Conservation (phyloP, 2,113 vertebrate species). For the Pollachius pollachius region DNA sequence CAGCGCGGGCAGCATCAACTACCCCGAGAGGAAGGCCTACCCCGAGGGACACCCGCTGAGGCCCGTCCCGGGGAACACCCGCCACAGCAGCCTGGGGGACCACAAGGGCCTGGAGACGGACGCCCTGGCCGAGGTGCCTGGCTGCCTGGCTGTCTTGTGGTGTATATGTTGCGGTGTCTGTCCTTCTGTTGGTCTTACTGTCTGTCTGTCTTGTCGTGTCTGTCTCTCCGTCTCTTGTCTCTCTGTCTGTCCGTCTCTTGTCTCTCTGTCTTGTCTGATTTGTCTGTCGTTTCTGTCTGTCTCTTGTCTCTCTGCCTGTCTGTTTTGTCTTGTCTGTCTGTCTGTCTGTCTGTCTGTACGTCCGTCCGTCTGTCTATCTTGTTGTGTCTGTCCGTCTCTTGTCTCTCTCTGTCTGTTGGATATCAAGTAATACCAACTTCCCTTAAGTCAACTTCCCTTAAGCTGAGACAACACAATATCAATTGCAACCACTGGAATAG, state of each 20-base stretch:
- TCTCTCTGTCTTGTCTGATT: neutral
- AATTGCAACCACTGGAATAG: no score
- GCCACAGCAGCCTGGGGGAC: conserved; percentile 97
- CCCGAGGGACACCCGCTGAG: conserved; percentile 86
- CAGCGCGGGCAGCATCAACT: conserved; percentile 94
- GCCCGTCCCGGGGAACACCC: conserved; percentile 83
- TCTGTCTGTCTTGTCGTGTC: no score
- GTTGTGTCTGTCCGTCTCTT: neutral
- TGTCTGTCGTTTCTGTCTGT: neutral
- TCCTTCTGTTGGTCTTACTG: no score
- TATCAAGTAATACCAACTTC: no score
- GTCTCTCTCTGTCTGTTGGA: neutral
- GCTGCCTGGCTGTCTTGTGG: neutral
- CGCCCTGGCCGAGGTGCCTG: conserved; percentile 87
- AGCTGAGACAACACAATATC: no score
- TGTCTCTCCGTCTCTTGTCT: no score
- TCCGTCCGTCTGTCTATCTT: neutral
- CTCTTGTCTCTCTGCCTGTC: neutral
- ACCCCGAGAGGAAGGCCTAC: conserved; percentile 87
- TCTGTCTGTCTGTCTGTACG: neutral
- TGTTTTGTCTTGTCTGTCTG: neutral
- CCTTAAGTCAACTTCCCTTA: no score
- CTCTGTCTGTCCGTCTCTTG: neutral
- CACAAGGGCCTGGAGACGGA: conserved; percentile 96
- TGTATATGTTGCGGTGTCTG: no score